Evolutionary conservation across 2,113 vertebrate genomes (phyloP).

Genomic region (Columba livia): DNA sequence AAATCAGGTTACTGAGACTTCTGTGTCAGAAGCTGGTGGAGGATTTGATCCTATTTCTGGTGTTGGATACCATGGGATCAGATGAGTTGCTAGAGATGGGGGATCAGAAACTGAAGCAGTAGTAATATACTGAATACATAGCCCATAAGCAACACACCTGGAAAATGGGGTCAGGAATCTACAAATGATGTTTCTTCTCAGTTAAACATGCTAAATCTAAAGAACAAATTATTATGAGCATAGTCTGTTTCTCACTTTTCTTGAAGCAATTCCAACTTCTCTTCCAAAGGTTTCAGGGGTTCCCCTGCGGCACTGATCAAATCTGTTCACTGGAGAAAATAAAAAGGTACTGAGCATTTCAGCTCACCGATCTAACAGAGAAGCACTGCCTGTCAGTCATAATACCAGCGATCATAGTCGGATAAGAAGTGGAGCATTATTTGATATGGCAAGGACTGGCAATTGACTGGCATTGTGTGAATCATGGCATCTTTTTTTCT

Average conservation of each 20-base stretch:
- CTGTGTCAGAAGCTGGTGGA: background rate
- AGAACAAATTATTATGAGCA: background rate
- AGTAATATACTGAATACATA: background rate
- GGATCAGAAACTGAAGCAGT: background rate
- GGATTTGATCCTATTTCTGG: background rate
- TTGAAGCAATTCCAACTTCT: background rate
- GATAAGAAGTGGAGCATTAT: background rate
- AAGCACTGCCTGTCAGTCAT: background rate
- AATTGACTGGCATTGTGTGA: background rate
- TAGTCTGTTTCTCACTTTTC: background rate
- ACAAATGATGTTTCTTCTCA: background rate
- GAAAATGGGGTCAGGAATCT: background rate
- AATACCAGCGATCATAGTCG: background rate
- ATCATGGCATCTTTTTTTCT: background rate
- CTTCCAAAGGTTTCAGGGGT: background rate
- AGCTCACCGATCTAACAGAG: background rate
- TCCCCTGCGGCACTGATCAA: background rate
- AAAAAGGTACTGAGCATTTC: background rate
- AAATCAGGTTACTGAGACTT: background rate
- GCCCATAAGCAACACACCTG: background rate
- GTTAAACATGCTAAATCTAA: background rate
- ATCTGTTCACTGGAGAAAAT: background rate
- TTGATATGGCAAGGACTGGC: background rate
- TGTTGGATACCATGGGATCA: background rate
- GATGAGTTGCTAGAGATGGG: accelerated